phyloP scores from a whole-genome alignment of 2,113 vertebrate species.

The Thalassarche chlororhynchos region DNA sequence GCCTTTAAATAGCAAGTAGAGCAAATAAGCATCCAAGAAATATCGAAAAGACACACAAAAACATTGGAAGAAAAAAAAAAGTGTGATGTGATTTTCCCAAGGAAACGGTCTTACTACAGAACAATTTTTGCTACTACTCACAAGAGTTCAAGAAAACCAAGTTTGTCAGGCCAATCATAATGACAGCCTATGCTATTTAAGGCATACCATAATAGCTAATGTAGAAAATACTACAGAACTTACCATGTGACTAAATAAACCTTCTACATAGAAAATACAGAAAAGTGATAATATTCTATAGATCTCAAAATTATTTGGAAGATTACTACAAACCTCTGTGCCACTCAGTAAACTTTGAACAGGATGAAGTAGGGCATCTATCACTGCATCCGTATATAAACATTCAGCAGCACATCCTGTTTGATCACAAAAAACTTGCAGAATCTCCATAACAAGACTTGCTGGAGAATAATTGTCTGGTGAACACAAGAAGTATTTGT shows the following conservation, averaged over 20 bases:
- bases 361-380: constrained; percentile 84
- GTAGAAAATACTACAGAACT: neutral
- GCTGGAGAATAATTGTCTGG: constrained; percentile 86
- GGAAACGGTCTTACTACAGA: neutral
- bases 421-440: constrained; percentile 87
- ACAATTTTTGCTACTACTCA: neutral
- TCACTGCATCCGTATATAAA: constrained; percentile 79
- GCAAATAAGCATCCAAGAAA: neutral
- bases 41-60: neutral
- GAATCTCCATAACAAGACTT: constrained; percentile 85
- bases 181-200: neutral
- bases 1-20: neutral
- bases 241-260: neutral
- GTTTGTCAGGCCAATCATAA: neutral
- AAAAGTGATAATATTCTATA: neutral
- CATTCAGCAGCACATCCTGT: constrained; percentile 85
- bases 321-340: constrained; percentile 79
- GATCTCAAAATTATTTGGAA: neutral
- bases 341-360: constrained; percentile 80
- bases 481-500: constrained; percentile 15
- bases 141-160: neutral
- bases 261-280: neutral
- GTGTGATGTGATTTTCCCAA: neutral
- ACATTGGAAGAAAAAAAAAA: neutral
- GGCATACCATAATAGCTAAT: neutral